phyloP scores from a whole-genome alignment of 2,797 vertebrate genomes.

The Leptoclinus maculatus region DNA sequence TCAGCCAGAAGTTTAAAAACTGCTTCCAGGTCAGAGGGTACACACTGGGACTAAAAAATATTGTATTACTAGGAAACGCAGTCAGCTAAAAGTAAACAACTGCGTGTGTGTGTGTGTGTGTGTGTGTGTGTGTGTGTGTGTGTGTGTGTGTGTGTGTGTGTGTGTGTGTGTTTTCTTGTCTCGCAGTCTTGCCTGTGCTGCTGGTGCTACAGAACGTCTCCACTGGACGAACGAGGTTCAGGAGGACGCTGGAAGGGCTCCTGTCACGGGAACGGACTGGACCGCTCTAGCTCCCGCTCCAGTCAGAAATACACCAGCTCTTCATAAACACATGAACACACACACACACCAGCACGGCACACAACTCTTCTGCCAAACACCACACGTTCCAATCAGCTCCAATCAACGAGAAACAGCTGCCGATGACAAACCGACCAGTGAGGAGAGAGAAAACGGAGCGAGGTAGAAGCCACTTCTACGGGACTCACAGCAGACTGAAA shows the following conservation, averaged over 20 bases:
- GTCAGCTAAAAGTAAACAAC: neutral
- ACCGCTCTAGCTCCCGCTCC: slow-evolving; percentile 89
- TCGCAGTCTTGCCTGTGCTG: slow-evolving; percentile 89
- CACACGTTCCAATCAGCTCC: neutral
- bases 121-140: slow-evolving; percentile 5
- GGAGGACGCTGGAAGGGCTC: slow-evolving; percentile 89
- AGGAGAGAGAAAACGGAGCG: neutral
- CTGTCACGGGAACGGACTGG: slow-evolving; percentile 87
- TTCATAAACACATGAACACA: slow-evolving; percentile 74
- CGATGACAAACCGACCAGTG: slow-evolving; percentile 28
- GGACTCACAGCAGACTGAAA: slow-evolving; percentile 6
- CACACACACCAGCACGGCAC: neutral
- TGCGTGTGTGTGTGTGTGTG: neutral
- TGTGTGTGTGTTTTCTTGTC: slow-evolving; percentile 13
- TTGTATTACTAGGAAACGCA: neutral
- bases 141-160: too few species aligned
- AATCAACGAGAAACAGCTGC: slow-evolving; percentile 24
- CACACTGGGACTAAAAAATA: neutral
- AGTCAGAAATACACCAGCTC: slow-evolving; percentile 91
- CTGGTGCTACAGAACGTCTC: slow-evolving; percentile 88
- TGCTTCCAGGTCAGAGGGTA: slow-evolving; percentile 88
- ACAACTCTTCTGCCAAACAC: neutral
- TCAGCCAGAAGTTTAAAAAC: slow-evolving; percentile 93
- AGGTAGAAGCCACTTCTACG: slow-evolving; percentile 15
- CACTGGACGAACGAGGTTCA: slow-evolving; percentile 85